phyloP scores from a whole-genome alignment of 2,888 invertebrate genomes.

The Clunio marinus region DNA sequence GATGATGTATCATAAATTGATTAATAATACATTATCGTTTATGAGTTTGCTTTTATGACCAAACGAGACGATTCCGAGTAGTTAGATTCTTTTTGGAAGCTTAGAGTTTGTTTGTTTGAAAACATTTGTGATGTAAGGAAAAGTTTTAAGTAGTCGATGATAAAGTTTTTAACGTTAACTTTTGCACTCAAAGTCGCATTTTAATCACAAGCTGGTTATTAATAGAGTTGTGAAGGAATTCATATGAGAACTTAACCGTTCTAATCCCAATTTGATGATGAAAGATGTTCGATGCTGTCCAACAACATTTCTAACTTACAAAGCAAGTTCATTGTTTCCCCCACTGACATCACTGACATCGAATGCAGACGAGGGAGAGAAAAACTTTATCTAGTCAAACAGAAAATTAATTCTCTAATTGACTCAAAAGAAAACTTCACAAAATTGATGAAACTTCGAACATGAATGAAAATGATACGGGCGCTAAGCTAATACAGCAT shows the following conservation, averaged over 20 bases:
- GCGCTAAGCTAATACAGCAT: conserved; percentile 21
- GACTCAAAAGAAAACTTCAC: background rate
- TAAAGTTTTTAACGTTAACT: background rate
- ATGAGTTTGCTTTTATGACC: conserved; percentile 10
- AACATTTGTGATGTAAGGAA: background rate
- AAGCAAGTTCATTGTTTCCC: conserved; percentile 26
- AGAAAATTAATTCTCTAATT: conserved; percentile 30
- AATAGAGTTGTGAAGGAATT: no score
- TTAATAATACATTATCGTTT: conserved; percentile 37
- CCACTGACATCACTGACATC: no score
- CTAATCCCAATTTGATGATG: conserved; percentile 31
- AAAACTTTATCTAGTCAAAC: conserved; percentile 32
- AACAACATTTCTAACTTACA: background rate
- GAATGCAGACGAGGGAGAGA: background rate
- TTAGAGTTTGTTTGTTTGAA: background rate
- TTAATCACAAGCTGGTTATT: background rate
- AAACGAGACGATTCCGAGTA: background rate
- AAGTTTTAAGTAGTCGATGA: background rate
- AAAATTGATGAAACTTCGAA: conserved; percentile 20
- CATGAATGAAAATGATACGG: conserved; percentile 27
- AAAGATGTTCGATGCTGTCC: conserved; percentile 26
- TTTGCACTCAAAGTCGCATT: background rate
- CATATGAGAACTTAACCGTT: no score
- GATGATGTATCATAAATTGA: conserved; percentile 36
- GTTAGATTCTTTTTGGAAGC: no score